Base-by-base conservation (phyloP, 1,140 invertebrate genomes). In the Anthonomus grandis region DNA sequence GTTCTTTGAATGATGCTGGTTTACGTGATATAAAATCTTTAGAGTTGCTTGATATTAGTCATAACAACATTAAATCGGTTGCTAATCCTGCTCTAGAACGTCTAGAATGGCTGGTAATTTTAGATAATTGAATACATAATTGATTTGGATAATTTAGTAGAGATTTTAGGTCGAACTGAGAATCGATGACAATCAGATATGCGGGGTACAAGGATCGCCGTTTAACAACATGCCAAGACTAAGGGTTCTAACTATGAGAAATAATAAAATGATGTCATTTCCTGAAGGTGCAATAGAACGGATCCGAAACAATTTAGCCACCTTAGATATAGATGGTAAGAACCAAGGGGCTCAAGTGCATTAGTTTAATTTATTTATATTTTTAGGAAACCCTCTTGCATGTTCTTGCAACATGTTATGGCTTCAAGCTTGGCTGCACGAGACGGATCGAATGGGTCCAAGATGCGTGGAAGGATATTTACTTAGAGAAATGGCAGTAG, bases 291-390 rank as follows among this genome's bases (percentile, higher is more conserved):
- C 84, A 0, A 88, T 93, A 62, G 80, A 84, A 50, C 83, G 86
- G 59, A 73, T 92, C 12, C 77, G 87, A 53, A 85, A 84, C 37
- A 91, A 90, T 54, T 87, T 92, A 46, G 88, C 89, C 5, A 80
- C 89, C 62, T 76, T 93, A 18, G 90, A 93, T 73, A 84, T 93
- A 51, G 88, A 91, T 74, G 90, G 89, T 91, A 77, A 78, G 76
- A 73, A 50, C 15, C 38, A 53, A 52, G 41, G 13, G 23, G 27
- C 27, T 56, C 42, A 31, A 38, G 10, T 27, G 4, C 4, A 2
- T 41, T n/a, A 41, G 38, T n/a, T 41, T 13, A 41, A 15, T 6
- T 10, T 6, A 6, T 39, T 6, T 17, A n/a, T n/a, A n/a, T 23
- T 76, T 76, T 50, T 67, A 90, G 89, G 87, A 12, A 92, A 92